Conservation (phyloP, 2,888 invertebrate genomes). For the Lycia hirtaria region DNA sequence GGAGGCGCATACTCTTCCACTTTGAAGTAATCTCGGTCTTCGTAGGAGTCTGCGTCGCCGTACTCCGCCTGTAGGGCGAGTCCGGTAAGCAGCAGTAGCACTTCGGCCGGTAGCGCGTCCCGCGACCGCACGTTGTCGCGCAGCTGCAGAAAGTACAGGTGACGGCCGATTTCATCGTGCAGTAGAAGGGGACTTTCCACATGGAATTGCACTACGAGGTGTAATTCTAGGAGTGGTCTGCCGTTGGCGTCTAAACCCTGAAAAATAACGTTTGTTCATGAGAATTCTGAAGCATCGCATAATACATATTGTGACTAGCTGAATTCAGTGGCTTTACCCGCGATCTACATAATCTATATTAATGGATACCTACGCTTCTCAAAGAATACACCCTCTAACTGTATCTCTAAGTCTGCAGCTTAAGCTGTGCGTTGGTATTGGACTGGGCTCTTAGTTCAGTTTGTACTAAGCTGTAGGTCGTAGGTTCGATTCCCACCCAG, state of each 20-base stretch:
- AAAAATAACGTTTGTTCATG: slow-evolving; percentile 41
- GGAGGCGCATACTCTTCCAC: slow-evolving; percentile 94
- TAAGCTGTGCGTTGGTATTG: no score
- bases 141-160: slow-evolving; percentile 97
- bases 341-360: no score
- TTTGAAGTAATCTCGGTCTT: slow-evolving; percentile 87
- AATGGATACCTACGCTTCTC: no score
- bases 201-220: slow-evolving; percentile 97
- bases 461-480: no score
- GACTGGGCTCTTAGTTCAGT: no score
- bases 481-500: no score
- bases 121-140: slow-evolving; percentile 93
- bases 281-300: background rate
- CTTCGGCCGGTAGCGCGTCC: slow-evolving; percentile 86
- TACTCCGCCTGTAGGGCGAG: slow-evolving; percentile 96
- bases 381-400: no score
- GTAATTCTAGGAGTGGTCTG: slow-evolving; percentile 94
- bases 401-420: no score
- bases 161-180: slow-evolving; percentile 95
- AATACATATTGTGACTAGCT: no score
- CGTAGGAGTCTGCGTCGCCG: slow-evolving; percentile 88
- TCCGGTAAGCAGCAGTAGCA: slow-evolving; percentile 92
- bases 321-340: no score
- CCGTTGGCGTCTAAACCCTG: slow-evolving; percentile 96
- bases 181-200: slow-evolving; percentile 95